These are phyloP conservation scores for Paraescarpia echinospica DNA, from an alignment of 1,140 invertebrate genomes.

Conservation along the genomic window DNA sequence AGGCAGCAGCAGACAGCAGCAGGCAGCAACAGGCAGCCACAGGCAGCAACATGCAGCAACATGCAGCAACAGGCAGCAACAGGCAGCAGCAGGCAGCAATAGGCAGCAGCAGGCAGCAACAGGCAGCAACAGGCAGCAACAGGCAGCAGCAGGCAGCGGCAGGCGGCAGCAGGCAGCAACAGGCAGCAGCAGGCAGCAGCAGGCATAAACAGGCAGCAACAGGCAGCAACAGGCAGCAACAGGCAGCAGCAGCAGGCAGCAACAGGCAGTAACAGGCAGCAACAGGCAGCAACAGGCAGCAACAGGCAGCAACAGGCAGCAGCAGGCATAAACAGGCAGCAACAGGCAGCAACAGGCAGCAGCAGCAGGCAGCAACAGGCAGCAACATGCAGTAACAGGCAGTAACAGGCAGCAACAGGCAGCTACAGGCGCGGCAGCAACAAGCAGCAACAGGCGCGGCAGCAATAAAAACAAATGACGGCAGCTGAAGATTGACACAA, in stretches of 20 bases:
- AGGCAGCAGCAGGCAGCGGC: neutral
- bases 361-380: no score
- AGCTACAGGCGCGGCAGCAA: neutral
- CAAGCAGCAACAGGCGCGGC: neutral
- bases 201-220: neutral
- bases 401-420: no score
- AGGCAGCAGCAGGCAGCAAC: neutral
- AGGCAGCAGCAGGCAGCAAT: neutral
- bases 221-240: neutral
- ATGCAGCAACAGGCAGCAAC: neutral
- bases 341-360: no score
- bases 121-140: neutral
- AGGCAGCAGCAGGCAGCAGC: neutral
- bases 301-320: neutral
- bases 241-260: neutral
- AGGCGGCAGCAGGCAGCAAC: neutral
- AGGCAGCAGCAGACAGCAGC: neutral
- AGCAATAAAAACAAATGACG: neutral
- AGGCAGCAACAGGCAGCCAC: neutral
- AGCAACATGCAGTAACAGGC: no score
- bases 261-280: neutral
- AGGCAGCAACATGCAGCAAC: neutral
- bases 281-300: neutral
- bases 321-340: neutral
- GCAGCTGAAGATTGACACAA: neutral